These are phyloP conservation scores for Dasypus novemcinctus DNA, from an alignment of 2,113 vertebrate genomes.

Conservation along the genomic window DNA sequence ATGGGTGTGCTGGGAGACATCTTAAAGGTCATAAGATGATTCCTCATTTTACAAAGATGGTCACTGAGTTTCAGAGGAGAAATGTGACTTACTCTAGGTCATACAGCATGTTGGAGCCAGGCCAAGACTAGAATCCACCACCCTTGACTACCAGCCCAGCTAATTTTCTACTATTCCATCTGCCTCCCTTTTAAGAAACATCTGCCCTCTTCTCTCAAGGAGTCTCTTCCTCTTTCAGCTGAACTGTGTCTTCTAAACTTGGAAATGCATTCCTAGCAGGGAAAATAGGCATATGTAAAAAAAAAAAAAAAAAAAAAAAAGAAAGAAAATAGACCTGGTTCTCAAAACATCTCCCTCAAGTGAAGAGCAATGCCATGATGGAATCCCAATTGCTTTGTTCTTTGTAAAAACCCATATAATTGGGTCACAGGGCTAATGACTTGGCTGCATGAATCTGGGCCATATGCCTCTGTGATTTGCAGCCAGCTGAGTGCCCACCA, in stretches of 20 bases:
- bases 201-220: not conserved
- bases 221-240: not conserved
- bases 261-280: not conserved
- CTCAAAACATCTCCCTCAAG: not conserved
- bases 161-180: not conserved
- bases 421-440: slow-evolving; percentile 70
- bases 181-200: not conserved
- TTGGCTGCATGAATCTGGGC: slow-evolving; percentile 49
- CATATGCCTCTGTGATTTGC: slow-evolving; percentile 44
- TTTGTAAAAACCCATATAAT: slow-evolving; percentile 48
- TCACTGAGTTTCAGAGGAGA: not conserved
- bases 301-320: not conserved
- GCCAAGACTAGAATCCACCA: not conserved
- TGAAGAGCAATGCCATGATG: not conserved
- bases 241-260: not conserved
- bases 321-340: not conserved
- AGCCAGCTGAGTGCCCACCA: slow-evolving; percentile 10
- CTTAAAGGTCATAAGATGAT: not conserved
- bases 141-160: not conserved
- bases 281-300: not conserved
- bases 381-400: slow-evolving; percentile 60
- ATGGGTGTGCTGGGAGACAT: not conserved
- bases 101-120: accelerated
- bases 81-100: not conserved
- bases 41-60: not conserved